Evolutionary conservation across 2,113 vertebrate species (phyloP).

Genomic region (Otolemur garnettii): DNA sequence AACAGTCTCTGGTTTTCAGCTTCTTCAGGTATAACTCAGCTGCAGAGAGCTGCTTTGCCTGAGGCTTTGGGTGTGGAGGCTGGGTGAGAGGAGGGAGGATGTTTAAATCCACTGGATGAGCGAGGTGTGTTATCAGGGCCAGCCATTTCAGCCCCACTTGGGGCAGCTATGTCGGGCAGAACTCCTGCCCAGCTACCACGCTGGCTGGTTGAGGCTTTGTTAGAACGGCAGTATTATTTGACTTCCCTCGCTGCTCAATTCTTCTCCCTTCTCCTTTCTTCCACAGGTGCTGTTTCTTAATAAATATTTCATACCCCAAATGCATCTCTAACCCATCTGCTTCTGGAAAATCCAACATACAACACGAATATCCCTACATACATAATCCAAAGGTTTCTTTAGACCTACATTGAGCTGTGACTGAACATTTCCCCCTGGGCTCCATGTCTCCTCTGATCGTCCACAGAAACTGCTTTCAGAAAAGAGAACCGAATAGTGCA

Average conservation of each 20-base stretch:
- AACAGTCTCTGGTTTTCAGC: background rate
- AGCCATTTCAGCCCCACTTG: background rate
- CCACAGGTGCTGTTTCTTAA: conserved; percentile 25
- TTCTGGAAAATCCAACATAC: conserved; percentile 7
- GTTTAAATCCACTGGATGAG: background rate
- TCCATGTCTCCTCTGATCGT: background rate
- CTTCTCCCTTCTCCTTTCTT: background rate
- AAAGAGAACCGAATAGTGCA: background rate
- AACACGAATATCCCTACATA: background rate
- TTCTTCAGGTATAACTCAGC: background rate
- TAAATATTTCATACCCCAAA: conserved; percentile 5
- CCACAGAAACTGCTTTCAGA: background rate
- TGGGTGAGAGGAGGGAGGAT: background rate
- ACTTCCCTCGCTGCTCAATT: background rate
- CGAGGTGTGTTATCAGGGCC: background rate
- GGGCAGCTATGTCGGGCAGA: rapidly evolving
- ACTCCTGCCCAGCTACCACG: background rate
- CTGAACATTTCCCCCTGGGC: background rate
- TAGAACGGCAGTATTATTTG: background rate
- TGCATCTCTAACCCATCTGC: background rate
- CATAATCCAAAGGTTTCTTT: background rate
- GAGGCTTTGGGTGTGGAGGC: background rate
- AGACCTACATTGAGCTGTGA: background rate
- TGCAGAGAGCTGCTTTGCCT: background rate
- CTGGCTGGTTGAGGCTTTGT: background rate